Evolutionary conservation across 2,888 invertebrate genomes (phyloP).

Genomic region (Pollenia angustigena): DNA sequence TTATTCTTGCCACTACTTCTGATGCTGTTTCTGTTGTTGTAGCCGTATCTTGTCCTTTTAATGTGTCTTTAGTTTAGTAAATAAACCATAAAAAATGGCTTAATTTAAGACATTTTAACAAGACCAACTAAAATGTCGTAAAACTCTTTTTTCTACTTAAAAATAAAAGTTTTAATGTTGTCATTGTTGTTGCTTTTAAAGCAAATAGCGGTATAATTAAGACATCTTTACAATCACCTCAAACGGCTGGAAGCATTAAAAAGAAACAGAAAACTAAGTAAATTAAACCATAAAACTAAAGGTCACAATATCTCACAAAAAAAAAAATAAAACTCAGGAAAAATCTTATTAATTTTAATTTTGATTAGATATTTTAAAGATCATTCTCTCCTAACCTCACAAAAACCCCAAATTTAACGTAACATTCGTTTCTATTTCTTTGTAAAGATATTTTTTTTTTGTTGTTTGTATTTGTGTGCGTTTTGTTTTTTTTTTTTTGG

Average conservation of each 20-base stretch:
- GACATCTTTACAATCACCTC: constrained; percentile 59
- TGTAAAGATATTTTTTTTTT: background rate
- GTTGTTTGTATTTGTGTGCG: constrained; percentile 2
- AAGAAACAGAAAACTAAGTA: constrained; percentile 20
- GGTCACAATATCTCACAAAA: constrained; percentile 51
- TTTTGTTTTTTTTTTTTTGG: constrained; percentile 24
- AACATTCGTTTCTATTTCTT: background rate
- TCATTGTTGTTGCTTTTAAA: constrained; percentile 39
- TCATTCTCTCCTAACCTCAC: constrained; percentile 6
- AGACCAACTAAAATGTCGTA: constrained; percentile 67
- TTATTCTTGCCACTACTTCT: constrained; percentile 26
- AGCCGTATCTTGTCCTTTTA: constrained; percentile 29
- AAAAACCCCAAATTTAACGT: background rate
- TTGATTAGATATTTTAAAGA: constrained; percentile 27
- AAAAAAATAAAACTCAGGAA: constrained; percentile 37
- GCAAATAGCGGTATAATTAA: constrained; percentile 73
- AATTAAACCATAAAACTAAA: constrained; percentile 57
- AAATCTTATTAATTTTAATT: constrained; percentile 56
- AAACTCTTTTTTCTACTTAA: constrained; percentile 49
- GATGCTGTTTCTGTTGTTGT: constrained; percentile 20
- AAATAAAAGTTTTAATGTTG: constrained; percentile 9
- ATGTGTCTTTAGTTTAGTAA: constrained; percentile 73
- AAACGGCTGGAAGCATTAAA: background rate
- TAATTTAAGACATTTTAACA: constrained; percentile 76
- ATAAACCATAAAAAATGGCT: constrained; percentile 82